A percentile compares a stretch with the other conserved stretches of the same genome.
Conservation (phyloP, 2,888 invertebrate species). For the Drosophila mimetica region DNA sequence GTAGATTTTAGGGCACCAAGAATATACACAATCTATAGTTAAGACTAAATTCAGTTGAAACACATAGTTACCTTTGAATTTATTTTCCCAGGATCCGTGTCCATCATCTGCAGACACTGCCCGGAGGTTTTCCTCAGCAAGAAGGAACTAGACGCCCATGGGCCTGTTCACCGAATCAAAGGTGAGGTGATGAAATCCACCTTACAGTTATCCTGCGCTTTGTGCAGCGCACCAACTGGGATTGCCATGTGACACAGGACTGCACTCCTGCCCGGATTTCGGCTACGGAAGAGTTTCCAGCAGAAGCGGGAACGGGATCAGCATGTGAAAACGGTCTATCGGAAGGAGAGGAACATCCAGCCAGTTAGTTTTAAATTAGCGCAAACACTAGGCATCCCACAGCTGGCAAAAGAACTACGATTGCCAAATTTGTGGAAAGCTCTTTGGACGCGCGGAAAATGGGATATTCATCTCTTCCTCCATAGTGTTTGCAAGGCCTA, state of each 20-base stretch:
- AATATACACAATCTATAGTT: too few relatives aligned
- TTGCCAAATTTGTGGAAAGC: slow-evolving; percentile 93
- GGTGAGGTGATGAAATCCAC: neutral
- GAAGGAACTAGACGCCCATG: slow-evolving; percentile 8
- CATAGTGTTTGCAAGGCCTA: slow-evolving; percentile 95
- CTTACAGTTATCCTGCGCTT: slow-evolving; percentile 84
- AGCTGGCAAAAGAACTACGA: slow-evolving; percentile 90
- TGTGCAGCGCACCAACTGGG: slow-evolving; percentile 92
- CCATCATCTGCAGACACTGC: slow-evolving; percentile 20
- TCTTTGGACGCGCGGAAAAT: slow-evolving; percentile 93
- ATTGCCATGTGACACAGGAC: slow-evolving; percentile 91
- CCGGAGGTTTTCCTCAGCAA: slow-evolving; percentile 6
- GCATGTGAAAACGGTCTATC: slow-evolving; percentile 92
- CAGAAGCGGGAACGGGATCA: slow-evolving; percentile 89
- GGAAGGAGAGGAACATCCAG: slow-evolving; percentile 92
- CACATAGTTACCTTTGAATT: neutral
- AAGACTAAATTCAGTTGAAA: neutral
- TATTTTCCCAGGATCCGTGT: neutral
- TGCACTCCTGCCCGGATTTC: slow-evolving; percentile 87
- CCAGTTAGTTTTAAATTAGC: too few relatives aligned
- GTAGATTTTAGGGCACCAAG: too few relatives aligned
- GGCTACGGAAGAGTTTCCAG: slow-evolving; percentile 91
- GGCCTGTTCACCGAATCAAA: neutral
- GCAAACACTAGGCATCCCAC: slow-evolving; percentile 90
- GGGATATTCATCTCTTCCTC: slow-evolving; percentile 93